Evolutionary conservation across 30 jellyfish, hydroid and myxozoan genomes (phyloP).

Genomic region (Aurelia sp.): DNA sequence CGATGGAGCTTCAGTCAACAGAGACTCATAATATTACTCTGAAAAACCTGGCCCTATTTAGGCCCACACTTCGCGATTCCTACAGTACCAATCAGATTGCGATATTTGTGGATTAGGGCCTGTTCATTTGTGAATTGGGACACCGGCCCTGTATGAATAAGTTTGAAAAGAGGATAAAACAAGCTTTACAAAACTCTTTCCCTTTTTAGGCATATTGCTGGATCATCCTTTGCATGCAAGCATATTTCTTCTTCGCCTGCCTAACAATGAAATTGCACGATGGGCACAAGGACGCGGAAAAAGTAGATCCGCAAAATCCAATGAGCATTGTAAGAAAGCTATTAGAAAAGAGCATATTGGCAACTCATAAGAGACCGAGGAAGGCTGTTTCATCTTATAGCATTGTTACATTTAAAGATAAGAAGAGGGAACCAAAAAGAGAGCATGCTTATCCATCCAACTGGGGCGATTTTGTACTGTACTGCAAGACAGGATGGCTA

Average conservation of each 20-base stretch:
- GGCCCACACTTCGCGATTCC: no score
- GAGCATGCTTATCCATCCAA: slow-evolving; percentile 54
- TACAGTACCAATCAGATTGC: no score
- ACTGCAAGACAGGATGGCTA: slow-evolving; percentile 72
- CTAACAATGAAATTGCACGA: not conserved
- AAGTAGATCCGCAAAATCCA: not conserved
- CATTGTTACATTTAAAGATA: slow-evolving; percentile 20
- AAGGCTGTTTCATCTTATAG: slow-evolving; percentile 38
- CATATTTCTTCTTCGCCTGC: not conserved
- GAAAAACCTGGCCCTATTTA: no score
- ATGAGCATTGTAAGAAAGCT: not conserved
- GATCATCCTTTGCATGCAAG: not conserved
- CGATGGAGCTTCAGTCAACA: no score
- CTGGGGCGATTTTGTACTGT: slow-evolving; percentile 51
- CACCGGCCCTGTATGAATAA: no score
- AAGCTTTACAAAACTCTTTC: no score
- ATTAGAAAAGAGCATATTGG: slow-evolving; percentile 16
- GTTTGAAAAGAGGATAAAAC: no score
- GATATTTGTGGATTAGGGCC: no score
- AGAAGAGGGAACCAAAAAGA: not conserved
- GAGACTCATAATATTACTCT: no score
- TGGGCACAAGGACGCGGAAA: not conserved
- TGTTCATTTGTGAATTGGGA: no score
- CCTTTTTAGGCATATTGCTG: not conserved
- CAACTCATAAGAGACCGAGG: slow-evolving; percentile 23